Conservation (phyloP, 2,797 vertebrate genomes). For the Myotis planiceps region DNA sequence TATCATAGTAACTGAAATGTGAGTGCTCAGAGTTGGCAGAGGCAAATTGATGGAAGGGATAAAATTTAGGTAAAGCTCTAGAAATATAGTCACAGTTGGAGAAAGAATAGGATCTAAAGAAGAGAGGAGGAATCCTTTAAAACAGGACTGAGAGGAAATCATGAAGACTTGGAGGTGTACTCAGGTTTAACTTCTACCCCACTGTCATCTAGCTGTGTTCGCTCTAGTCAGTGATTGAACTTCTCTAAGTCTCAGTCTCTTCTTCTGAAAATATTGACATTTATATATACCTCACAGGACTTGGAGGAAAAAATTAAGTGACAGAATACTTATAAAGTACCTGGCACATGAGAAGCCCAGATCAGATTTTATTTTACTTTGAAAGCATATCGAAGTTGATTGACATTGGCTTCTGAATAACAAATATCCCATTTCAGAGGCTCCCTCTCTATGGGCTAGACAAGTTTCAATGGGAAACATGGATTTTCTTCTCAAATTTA, state of each 20-base stretch:
- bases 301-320: neutral
- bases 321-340: neutral
- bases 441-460: neutral
- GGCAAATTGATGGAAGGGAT: neutral
- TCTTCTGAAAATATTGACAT: neutral
- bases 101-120: neutral
- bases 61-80: neutral
- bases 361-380: constrained; percentile 48
- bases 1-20: neutral
- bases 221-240: neutral
- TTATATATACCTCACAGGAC: neutral
- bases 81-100: neutral
- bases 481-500: constrained; percentile 27
- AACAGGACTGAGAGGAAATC: neutral
- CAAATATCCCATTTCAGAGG: neutral
- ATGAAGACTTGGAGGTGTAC: neutral
- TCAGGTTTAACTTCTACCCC: neutral
- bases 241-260: neutral
- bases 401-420: neutral
- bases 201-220: neutral
- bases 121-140: neutral
- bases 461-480: neutral
- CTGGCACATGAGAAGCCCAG: neutral
- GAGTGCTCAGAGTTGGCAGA: neutral
- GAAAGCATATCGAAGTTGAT: neutral